Conservation (phyloP, 2,888 invertebrate species). For the Ectropis crepuscularia region DNA sequence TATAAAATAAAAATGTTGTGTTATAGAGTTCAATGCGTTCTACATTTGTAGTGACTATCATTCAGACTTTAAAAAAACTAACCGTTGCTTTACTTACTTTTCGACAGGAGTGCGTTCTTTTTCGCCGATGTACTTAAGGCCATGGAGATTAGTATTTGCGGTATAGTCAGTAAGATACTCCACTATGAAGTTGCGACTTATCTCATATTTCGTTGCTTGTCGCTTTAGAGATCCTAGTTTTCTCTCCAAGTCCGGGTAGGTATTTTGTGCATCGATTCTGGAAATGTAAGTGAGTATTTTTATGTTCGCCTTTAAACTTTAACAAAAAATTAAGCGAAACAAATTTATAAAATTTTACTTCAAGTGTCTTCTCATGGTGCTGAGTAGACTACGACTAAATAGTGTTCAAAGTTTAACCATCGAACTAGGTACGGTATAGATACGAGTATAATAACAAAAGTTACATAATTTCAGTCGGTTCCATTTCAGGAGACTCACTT, state of each 20-base stretch:
- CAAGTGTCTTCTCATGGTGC: constrained; percentile 46
- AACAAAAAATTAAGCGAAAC: not conserved
- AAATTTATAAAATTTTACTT: constrained; percentile 33
- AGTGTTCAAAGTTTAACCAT: constrained; percentile 21
- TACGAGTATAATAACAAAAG: constrained; percentile 33
- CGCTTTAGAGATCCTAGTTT: constrained; percentile 28
- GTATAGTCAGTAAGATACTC: constrained; percentile 86
- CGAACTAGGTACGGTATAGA: constrained; percentile 28
- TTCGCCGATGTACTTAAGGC: constrained; percentile 86
- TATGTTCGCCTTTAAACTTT: not conserved
- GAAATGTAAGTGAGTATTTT: not conserved
- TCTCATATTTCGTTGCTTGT: constrained; percentile 34
- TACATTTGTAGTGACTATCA: too few relatives aligned
- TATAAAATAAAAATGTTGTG: too few relatives aligned
- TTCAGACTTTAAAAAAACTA: not conserved
- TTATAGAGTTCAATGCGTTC: too few relatives aligned
- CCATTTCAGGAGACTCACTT: constrained; percentile 35
- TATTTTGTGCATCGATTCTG: constrained; percentile 40
- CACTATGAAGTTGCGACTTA: constrained; percentile 57
- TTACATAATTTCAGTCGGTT: constrained; percentile 21
- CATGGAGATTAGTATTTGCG: constrained; percentile 86
- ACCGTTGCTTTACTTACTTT: constrained; percentile 70
- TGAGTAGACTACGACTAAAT: constrained; percentile 40
- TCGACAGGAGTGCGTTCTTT: constrained; percentile 83
- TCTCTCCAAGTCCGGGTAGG: constrained; percentile 49